A percentile compares a stretch with the other conserved stretches of the same genome.
These are phyloP conservation scores for Caenorhabditis sp. DNA, from an alignment of 2,888 invertebrate species.

Conservation along the genomic window DNA sequence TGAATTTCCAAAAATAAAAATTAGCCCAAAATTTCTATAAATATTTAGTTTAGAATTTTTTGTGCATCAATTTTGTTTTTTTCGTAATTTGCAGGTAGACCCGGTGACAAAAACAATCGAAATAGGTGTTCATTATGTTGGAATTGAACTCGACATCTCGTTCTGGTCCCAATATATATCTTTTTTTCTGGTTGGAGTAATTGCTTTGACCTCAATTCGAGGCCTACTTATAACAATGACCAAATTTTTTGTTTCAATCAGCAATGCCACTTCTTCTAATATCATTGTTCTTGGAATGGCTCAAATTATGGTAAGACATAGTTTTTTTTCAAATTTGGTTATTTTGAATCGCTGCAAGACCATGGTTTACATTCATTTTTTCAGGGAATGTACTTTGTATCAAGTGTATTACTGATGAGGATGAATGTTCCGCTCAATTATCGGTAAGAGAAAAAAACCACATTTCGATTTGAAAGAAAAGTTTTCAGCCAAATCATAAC, in stretches of 20 bases:
- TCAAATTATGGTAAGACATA: conserved; percentile 84
- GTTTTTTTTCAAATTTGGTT: too few relatives aligned
- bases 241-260: conserved; percentile 99
- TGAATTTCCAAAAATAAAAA: too few relatives aligned
- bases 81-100: conserved; percentile 78
- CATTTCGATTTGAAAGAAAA: too few relatives aligned
- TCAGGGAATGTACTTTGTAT: conserved; percentile 98
- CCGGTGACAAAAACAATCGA: conserved; percentile 95
- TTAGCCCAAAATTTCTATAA: too few relatives aligned
- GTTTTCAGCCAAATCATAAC: conserved; percentile 72
- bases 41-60: too few relatives aligned
- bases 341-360: too few relatives aligned
- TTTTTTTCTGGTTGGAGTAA: conserved; percentile 94
- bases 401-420: conserved; percentile 92
- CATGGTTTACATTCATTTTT: conserved; percentile 53
- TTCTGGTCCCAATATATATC: conserved; percentile 99
- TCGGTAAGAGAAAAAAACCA: conserved; percentile 66
- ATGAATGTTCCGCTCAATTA: conserved; percentile 99
- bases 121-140: conserved; percentile 94
- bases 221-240: conserved; percentile 94
- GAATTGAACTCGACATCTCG: conserved; percentile 85
- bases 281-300: conserved; percentile 94
- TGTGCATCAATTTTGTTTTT: too few relatives aligned
- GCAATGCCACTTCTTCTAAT: conserved; percentile 94
- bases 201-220: conserved; percentile 94